phyloP scores from a whole-genome alignment of 2,888 invertebrate species.

The Xestoiulus laeticollis region DNA sequence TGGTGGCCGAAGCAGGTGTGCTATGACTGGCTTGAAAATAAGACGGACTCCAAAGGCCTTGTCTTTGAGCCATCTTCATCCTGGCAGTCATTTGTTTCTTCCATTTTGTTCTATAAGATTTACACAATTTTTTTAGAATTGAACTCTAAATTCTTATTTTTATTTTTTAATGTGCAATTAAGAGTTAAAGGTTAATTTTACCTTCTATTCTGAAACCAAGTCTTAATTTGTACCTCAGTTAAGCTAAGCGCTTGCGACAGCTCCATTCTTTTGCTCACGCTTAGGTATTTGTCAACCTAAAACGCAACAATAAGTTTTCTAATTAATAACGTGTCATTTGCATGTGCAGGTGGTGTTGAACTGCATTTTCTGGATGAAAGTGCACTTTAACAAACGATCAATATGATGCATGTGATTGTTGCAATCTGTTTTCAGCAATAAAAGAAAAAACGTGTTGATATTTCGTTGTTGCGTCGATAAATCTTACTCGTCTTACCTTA shows the following conservation, averaged over 20 bases:
- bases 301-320: slow-evolving; percentile 42
- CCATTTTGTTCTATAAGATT: slow-evolving; percentile 82
- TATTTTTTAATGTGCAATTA: neutral
- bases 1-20: slow-evolving; percentile 17
- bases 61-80: slow-evolving; percentile 86
- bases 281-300: slow-evolving; percentile 90
- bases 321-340: slow-evolving; percentile 44
- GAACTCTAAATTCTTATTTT: neutral
- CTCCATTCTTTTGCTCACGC: slow-evolving; percentile 94
- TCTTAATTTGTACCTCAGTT: slow-evolving; percentile 96
- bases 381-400: neutral
- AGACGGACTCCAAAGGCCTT: slow-evolving; percentile 69
- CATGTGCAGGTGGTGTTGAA: slow-evolving; percentile 28
- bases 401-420: neutral
- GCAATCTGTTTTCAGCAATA: slow-evolving; percentile 32
- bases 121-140: neutral
- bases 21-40: slow-evolving; percentile 2
- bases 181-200: slow-evolving; percentile 56
- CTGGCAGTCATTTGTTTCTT: slow-evolving; percentile 94
- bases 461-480: neutral
- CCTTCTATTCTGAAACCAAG: slow-evolving; percentile 93
- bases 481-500: slow-evolving; percentile 69
- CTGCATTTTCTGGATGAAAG: neutral
- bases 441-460: neutral
- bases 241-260: slow-evolving; percentile 86